These are phyloP conservation scores for Amazona guildingii DNA, from an alignment of 2,113 vertebrate genomes.

Conservation along the genomic window DNA sequence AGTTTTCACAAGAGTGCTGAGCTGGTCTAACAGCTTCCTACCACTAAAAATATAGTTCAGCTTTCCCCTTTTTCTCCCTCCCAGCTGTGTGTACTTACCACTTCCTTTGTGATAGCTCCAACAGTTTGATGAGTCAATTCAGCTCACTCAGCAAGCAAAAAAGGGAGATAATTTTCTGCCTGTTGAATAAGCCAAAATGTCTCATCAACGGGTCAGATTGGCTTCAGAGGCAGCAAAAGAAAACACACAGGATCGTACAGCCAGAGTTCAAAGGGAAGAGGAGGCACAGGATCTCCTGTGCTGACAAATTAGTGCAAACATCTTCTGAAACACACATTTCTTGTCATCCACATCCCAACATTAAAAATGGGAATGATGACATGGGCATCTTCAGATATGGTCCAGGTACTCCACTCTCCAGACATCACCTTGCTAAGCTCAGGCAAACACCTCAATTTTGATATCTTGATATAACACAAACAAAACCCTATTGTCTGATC, in stretches of 20 bases:
- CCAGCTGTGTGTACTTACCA: slow-evolving; percentile 57
- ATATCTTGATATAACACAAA: not conserved
- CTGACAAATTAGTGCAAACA: not conserved
- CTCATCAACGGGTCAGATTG: slow-evolving; percentile 27
- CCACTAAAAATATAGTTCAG: slow-evolving; percentile 52
- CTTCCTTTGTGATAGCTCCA: slow-evolving; percentile 59
- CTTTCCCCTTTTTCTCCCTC: slow-evolving; percentile 20
- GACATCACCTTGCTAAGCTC: not conserved
- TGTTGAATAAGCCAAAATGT: slow-evolving; percentile 31
- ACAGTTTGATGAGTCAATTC: slow-evolving; percentile 63
- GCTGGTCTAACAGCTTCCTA: slow-evolving; percentile 51
- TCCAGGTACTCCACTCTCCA: not conserved
- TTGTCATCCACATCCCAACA: not conserved
- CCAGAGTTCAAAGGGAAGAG: not conserved
- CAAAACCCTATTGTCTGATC: not conserved
- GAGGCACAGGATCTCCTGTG: not conserved
- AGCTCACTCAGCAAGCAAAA: slow-evolving; percentile 58
- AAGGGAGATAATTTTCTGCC: slow-evolving; percentile 48
- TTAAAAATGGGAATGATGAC: not conserved
- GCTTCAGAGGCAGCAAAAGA: not conserved
- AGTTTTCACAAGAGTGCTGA: slow-evolving; percentile 58
- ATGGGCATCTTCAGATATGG: not conserved
- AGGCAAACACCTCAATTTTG: not conserved
- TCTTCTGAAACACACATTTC: not conserved
- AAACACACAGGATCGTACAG: not conserved